Conservation (phyloP, 2,888 invertebrate species). For the Acanthosepion lycidas region DNA sequence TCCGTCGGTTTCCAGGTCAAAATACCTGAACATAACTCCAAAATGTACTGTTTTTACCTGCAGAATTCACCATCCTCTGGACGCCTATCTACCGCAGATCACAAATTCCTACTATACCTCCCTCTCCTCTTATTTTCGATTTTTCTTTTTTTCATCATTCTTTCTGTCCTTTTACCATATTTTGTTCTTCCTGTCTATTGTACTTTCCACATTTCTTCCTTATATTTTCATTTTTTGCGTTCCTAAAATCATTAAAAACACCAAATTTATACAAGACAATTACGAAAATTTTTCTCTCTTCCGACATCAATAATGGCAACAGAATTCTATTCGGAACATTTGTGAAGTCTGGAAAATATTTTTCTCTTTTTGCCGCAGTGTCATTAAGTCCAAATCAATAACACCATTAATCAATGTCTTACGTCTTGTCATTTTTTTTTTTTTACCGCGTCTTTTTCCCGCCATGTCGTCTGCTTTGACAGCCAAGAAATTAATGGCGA, state of each 20-base stretch:
- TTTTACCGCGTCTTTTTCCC: neutral
- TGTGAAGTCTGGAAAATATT: neutral
- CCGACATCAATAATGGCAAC: neutral
- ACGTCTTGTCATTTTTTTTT: slow-evolving; percentile 16
- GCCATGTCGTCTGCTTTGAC: neutral
- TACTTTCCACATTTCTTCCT: no score
- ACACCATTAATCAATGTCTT: neutral
- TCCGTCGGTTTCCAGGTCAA: no score
- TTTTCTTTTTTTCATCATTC: no score
- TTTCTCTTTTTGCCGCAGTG: neutral
- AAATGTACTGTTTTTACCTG: no score
- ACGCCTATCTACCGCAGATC: no score
- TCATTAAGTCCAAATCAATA: slow-evolving; percentile 18
- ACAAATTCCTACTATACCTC: no score
- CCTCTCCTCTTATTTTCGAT: no score
- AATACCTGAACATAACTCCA: no score
- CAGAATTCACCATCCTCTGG: no score
- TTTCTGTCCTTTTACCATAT: no score
- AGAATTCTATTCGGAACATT: neutral
- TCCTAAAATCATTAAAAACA: neutral
- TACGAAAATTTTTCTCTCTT: neutral
- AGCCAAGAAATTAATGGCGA: neutral
- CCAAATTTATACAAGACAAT: neutral
- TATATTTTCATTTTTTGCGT: no score
- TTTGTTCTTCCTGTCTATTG: no score